These are phyloP conservation scores for Formica selysi DNA, from an alignment of 1,140 invertebrate species.

Conservation along the genomic window DNA sequence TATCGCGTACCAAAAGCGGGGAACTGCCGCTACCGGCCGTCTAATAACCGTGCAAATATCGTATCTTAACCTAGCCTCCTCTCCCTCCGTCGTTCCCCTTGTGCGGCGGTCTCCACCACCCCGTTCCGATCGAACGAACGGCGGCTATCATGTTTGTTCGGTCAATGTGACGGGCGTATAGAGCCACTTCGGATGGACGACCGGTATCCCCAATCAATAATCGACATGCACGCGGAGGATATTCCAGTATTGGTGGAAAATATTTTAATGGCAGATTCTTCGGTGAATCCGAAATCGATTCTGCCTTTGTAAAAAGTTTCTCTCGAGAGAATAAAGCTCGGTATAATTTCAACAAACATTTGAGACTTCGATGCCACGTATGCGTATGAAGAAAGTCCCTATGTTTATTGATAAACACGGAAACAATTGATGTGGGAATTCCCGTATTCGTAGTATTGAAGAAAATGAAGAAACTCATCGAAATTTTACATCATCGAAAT, in stretches of 20 bases:
- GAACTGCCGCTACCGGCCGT: slow-evolving; percentile 77
- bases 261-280: slow-evolving; percentile 26
- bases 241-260: slow-evolving; percentile 24
- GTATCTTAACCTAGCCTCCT: slow-evolving; percentile 75
- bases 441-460: background rate
- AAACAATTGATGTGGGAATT: too few species aligned
- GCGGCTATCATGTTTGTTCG: slow-evolving; percentile 71
- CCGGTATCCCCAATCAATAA: slow-evolving; percentile 70
- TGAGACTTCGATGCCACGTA: background rate
- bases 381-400: background rate
- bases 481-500: slow-evolving; percentile 5
- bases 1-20: slow-evolving; percentile 66
- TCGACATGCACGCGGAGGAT: slow-evolving; percentile 52
- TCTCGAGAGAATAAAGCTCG: background rate
- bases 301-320: background rate
- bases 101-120: background rate
- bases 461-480: background rate
- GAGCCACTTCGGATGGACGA: slow-evolving; percentile 51
- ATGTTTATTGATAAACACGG: background rate
- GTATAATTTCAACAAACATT: background rate
- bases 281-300: slow-evolving; percentile 11
- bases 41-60: slow-evolving; percentile 81
- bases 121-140: slow-evolving; percentile 63
- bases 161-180: slow-evolving; percentile 72
- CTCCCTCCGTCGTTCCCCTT: background rate